These are phyloP conservation scores for Gasterosteus aculeatus DNA, from an alignment of 2,113 vertebrate genomes.

Conservation along the genomic window DNA sequence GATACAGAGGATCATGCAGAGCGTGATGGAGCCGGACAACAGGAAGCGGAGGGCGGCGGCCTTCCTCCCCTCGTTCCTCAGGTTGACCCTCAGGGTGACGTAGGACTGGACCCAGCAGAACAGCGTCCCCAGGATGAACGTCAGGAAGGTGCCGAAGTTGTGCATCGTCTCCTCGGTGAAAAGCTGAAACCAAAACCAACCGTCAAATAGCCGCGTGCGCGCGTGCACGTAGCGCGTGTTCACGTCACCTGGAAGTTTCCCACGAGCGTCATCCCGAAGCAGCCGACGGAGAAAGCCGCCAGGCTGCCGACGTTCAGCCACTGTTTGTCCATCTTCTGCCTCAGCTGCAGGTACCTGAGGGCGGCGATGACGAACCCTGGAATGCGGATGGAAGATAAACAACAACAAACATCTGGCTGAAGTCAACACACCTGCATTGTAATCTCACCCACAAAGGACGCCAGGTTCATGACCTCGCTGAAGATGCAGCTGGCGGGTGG, in stretches of 20 bases:
- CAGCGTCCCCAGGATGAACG: constrained; percentile 88
- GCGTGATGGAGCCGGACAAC: constrained; percentile 85
- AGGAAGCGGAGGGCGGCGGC: constrained; percentile 83
- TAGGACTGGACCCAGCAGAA: constrained; percentile 92
- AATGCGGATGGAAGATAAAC: constrained; percentile 27
- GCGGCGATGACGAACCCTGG: constrained; percentile 86
- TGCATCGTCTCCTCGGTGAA: constrained; percentile 83
- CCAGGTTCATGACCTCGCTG: constrained; percentile 92
- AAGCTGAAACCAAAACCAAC: constrained; percentile 75
- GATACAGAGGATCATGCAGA: constrained; percentile 91
- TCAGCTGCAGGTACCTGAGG: constrained; percentile 91
- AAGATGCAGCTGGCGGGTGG: constrained; percentile 94
- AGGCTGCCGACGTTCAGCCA: constrained; percentile 87
- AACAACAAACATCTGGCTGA: background rate
- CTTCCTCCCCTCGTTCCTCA: constrained; percentile 86
- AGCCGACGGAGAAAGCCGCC: constrained; percentile 81
- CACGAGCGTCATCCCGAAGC: constrained; percentile 92
- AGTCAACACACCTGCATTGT: background rate
- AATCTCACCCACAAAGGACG: constrained; percentile 88
- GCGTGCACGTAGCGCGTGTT: constrained; percentile 33
- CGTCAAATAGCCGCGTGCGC: background rate
- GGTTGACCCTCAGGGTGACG: constrained; percentile 88
- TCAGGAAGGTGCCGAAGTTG: constrained; percentile 84
- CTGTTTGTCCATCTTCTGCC: constrained; percentile 81
- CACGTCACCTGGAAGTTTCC: constrained; percentile 91